phyloP scores from a whole-genome alignment of 2,888 invertebrate species.

The Drosophila paracracens region DNA sequence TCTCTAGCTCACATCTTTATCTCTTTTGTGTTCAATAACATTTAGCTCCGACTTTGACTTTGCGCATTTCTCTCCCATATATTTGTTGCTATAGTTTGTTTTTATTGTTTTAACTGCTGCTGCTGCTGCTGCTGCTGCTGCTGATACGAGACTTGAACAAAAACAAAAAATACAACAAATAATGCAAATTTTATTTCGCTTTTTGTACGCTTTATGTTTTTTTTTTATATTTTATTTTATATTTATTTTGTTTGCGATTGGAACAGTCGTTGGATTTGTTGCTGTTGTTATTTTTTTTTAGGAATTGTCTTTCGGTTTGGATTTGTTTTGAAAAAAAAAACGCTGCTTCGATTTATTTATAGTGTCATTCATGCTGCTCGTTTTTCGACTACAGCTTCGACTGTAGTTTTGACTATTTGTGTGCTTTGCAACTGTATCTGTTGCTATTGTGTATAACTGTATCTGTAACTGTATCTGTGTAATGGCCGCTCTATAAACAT shows the following conservation, averaged over 20 bases:
- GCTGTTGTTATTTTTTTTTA: constrained; percentile 6
- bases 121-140: constrained; percentile 40
- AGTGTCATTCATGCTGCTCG: constrained; percentile 62
- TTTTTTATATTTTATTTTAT: background rate
- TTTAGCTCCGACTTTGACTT: constrained; percentile 66
- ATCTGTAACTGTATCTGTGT: constrained; percentile 31
- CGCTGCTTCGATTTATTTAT: constrained; percentile 72
- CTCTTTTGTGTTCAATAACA: constrained; percentile 66
- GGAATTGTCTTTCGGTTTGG: constrained; percentile 41
- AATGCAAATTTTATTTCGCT: constrained; percentile 77
- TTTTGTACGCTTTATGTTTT: constrained; percentile 44
- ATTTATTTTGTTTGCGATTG: constrained; percentile 16
- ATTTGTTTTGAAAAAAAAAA: constrained; percentile 63
- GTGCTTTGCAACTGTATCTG: constrained; percentile 17
- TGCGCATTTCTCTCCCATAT: constrained; percentile 32
- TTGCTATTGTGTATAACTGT: constrained; percentile 22
- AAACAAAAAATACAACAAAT: constrained; percentile 45
- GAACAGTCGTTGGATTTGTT: constrained; percentile 26
- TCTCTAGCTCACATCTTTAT: constrained; percentile 31
- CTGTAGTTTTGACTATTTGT: constrained; percentile 22
- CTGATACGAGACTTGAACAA: constrained; percentile 60
- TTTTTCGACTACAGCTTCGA: constrained; percentile 21
- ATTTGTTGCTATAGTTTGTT: constrained; percentile 19
- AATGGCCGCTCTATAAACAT: constrained; percentile 43
- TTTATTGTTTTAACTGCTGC: constrained; percentile 21